These are phyloP conservation scores for Malaclemys terrapin DNA, from an alignment of 2,113 vertebrate genomes.

Conservation along the genomic window DNA sequence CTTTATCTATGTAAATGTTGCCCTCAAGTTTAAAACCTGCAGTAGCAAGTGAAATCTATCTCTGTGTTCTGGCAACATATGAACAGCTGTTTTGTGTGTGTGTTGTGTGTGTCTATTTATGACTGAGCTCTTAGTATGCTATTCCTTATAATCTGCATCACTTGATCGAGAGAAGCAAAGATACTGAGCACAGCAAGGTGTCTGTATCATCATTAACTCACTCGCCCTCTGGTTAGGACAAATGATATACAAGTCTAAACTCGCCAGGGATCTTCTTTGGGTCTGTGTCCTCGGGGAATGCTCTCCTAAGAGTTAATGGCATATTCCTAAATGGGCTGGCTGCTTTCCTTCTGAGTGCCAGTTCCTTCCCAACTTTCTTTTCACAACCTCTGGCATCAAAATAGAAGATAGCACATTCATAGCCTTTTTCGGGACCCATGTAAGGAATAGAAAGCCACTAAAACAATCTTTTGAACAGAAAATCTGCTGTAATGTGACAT, in stretches of 20 bases:
- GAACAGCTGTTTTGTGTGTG: constrained; percentile 23
- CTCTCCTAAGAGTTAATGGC: constrained; percentile 69
- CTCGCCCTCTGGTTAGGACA: constrained; percentile 69
- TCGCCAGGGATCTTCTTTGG: constrained; percentile 70
- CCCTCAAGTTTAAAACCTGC: constrained; percentile 50
- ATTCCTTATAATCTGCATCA: constrained; percentile 75
- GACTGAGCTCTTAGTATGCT: constrained; percentile 64
- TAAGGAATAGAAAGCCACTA: constrained; percentile 62
- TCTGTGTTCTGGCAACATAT: constrained; percentile 55
- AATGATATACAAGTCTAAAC: constrained; percentile 71
- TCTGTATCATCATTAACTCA: constrained; percentile 77
- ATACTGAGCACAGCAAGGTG: constrained; percentile 66
- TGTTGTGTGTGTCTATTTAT: background rate
- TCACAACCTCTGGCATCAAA: constrained; percentile 63
- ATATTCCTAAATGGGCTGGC: constrained; percentile 68
- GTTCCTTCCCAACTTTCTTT: constrained; percentile 67
- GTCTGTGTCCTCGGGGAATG: constrained; percentile 71
- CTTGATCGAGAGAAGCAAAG: constrained; percentile 74
- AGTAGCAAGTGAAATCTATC: constrained; percentile 68
- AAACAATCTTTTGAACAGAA: constrained; percentile 59
- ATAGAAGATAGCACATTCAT: constrained; percentile 44
- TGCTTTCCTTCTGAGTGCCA: constrained; percentile 60
- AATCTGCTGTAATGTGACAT: constrained; percentile 67
- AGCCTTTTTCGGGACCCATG: constrained; percentile 49
- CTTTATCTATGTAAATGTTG: constrained; percentile 70